These are phyloP conservation scores for Sciurus vulgaris DNA, from an alignment of 2,797 vertebrate species.

Conservation along the genomic window DNA sequence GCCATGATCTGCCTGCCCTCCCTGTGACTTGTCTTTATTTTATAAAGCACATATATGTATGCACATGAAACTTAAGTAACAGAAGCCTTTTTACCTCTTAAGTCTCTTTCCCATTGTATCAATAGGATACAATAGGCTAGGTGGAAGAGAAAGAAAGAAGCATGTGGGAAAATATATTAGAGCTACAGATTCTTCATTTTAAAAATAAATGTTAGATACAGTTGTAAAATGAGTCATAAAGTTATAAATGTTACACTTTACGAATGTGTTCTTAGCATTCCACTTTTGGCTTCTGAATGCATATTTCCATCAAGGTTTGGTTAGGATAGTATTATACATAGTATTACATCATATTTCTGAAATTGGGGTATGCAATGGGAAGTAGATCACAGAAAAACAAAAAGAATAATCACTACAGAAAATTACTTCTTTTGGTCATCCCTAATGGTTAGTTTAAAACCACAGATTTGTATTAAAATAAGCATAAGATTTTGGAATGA, in stretches of 20 bases:
- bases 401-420: not conserved
- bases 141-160: conserved; percentile 37
- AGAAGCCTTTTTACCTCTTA: not conserved
- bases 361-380: not conserved
- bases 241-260: not conserved
- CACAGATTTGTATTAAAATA: conserved; percentile 9
- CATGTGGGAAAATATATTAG: not conserved
- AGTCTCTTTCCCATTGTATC: not conserved
- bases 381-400: not conserved
- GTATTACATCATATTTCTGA: conserved; percentile 31
- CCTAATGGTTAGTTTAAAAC: conserved; percentile 45
- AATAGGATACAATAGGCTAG: not conserved
- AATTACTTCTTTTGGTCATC: conserved; percentile 5
- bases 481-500: not conserved
- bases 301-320: not conserved
- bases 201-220: not conserved
- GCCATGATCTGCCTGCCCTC: not conserved
- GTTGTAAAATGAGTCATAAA: conserved; percentile 11
- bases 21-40: not conserved
- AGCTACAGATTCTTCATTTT: not conserved
- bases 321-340: not conserved
- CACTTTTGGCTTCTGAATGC: not conserved
- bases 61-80: not conserved
- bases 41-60: not conserved
- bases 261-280: conserved; percentile 1